Conservation (phyloP, 2,888 invertebrate genomes). For the Napeogenes inachia region DNA sequence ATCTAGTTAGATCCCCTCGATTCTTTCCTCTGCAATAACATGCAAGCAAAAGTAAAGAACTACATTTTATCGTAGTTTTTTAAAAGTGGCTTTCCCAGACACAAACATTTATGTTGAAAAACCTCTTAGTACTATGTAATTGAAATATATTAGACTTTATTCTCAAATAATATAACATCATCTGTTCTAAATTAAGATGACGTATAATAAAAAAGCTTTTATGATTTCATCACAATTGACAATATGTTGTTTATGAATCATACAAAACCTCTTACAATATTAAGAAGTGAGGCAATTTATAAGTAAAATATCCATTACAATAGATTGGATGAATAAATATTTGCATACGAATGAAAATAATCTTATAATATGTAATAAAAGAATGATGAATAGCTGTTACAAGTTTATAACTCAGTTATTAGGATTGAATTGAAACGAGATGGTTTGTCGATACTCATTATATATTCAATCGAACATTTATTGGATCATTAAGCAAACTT, state of each 20-base stretch:
- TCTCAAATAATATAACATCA: background rate
- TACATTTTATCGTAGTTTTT: slow-evolving; percentile 44
- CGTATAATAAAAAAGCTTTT: background rate
- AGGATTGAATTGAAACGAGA: slow-evolving; percentile 2
- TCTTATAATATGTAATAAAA: background rate
- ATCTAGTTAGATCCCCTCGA: slow-evolving; percentile 29
- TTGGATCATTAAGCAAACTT: slow-evolving; percentile 13
- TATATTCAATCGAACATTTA: slow-evolving; percentile 16
- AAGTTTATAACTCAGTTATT: background rate
- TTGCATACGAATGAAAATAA: background rate
- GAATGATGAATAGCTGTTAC: background rate
- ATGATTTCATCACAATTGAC: background rate
- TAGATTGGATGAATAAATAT: background rate
- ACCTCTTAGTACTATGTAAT: slow-evolving; percentile 42
- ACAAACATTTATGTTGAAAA: slow-evolving; percentile 46
- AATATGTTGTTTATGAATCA: background rate
- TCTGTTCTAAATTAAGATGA: background rate
- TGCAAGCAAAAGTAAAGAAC: slow-evolving; percentile 40
- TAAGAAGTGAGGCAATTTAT: background rate
- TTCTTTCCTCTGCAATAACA: slow-evolving; percentile 32
- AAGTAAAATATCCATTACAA: background rate
- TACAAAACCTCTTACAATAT: background rate
- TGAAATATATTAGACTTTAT: slow-evolving; percentile 27
- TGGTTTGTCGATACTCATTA: slow-evolving; percentile 11
- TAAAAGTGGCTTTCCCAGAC: slow-evolving; percentile 41